Evolutionary conservation across 2,113 vertebrate species (phyloP).

Genomic region (Phocoena phocoena): DNA sequence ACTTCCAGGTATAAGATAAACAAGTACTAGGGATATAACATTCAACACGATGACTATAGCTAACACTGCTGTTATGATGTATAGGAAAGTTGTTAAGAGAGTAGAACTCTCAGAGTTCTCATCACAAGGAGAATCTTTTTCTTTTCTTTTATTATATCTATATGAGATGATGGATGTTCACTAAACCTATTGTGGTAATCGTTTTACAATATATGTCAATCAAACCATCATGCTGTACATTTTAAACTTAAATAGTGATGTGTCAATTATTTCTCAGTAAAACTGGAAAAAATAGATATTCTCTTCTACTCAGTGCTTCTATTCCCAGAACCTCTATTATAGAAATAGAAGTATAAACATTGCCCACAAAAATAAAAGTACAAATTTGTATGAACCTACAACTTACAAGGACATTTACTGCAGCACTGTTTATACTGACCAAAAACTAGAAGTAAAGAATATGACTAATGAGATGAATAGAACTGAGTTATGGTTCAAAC

Average conservation of each 20-base stretch:
- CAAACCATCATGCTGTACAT: background rate
- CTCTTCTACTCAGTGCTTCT: background rate
- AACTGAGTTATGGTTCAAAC: background rate
- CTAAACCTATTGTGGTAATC: background rate
- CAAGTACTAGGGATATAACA: background rate
- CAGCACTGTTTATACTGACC: background rate
- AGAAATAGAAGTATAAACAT: background rate
- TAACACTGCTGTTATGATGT: background rate
- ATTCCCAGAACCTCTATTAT: background rate
- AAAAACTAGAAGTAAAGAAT: background rate
- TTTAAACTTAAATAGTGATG: background rate
- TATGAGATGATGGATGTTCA: background rate
- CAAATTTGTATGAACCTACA: background rate
- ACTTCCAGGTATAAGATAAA: background rate
- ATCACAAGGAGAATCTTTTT: background rate
- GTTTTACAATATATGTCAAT: background rate
- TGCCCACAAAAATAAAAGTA: constrained; percentile 8
- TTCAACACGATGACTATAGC: background rate
- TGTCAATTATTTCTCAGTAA: background rate
- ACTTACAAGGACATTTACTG: background rate
- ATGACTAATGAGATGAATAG: background rate
- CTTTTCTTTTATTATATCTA: background rate
- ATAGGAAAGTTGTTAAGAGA: background rate
- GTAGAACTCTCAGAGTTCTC: background rate
- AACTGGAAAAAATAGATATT: background rate